Evolutionary conservation across 2,797 vertebrate genomes (phyloP), one percentile per base, ranked within the genome.

Genomic region (Micrastur ruficollis): DNA sequence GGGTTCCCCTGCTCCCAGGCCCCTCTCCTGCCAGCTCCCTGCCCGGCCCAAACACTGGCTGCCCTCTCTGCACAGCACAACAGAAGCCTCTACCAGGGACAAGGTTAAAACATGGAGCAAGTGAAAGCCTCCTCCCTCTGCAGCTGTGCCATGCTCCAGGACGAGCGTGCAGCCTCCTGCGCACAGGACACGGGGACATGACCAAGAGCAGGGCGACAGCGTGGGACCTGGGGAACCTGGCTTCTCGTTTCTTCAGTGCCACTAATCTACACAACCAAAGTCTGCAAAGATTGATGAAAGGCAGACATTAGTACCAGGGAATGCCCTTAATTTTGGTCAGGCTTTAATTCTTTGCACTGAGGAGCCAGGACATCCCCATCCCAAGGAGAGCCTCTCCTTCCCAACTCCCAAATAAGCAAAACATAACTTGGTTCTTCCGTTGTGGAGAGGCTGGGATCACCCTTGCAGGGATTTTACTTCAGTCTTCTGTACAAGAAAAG

Each of bases 131-230:
- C 34, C 3, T 10, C 9, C 5, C 16, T 42, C 27, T 8, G 8
- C 42, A 17, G 53, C 26, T 36, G 6, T 0, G 32, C 65, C 21
- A 2, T 2, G 68, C 47, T 11, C 61, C 55, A 7, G 65, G 63
- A 27, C 0, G 1, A 4, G 58, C 6, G 0, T 2, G 5, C 26
- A 36, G 82, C 16, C 38, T 19, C 38, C 52, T 8, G 18, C 0
- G 8, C 32, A 1, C 8, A 40, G 80, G 67, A 22, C 78, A 32
- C 1, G 3, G 50, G 40, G 73, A 73, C n/a, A 5, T 0, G 0
- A 18, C 12, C 20, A 5, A 18, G 25, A 38, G 34, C 42, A 32
- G 22, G 52, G 44, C 14, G 65, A 34, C 81, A 70, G 46, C 32
- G 36, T 1, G 8, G 70, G 52, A 32, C 36, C 5, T 1, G 0